These are phyloP conservation scores for Adelosebastes latens DNA, from an alignment of 2,797 vertebrate genomes.

Conservation along the genomic window DNA sequence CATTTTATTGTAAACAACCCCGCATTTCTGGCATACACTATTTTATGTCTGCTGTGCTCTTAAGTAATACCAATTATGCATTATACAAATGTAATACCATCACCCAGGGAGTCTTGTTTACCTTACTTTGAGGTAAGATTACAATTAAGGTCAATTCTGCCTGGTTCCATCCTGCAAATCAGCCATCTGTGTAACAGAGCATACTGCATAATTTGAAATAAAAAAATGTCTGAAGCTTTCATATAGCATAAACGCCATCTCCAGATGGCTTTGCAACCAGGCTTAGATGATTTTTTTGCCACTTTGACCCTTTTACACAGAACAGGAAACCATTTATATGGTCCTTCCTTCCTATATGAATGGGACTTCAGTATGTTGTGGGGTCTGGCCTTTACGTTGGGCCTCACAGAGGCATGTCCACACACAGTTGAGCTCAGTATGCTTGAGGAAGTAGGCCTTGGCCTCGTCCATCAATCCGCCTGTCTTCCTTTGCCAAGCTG, in stretches of 20 bases:
- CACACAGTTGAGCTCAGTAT: constrained; percentile 70
- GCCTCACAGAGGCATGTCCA: constrained; percentile 68
- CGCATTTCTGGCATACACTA: constrained; percentile 29
- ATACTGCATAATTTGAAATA: constrained; percentile 11
- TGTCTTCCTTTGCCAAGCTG: constrained; percentile 79
- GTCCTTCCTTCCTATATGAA: constrained; percentile 52
- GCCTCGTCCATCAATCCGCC: constrained; percentile 79
- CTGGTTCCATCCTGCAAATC: constrained; percentile 17
- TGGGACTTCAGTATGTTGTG: constrained; percentile 44
- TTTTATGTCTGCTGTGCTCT: constrained; percentile 29
- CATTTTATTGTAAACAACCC: constrained; percentile 48
- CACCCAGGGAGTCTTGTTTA: constrained; percentile 50
- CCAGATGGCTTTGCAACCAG: background rate
- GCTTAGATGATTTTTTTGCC: background rate
- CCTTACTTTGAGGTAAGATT: constrained; percentile 39
- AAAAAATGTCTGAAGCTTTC: background rate
- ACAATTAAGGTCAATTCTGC: constrained; percentile 43
- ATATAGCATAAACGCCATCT: constrained; percentile 9
- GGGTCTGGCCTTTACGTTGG: constrained; percentile 51
- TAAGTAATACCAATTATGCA: constrained; percentile 34
- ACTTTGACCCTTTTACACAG: constrained; percentile 33
- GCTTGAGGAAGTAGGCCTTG: constrained; percentile 76
- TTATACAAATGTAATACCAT: constrained; percentile 40
- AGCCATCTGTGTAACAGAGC: constrained; percentile 24
- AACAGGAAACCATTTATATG: constrained; percentile 53